phyloP scores from a whole-genome alignment of 2,113 vertebrate genomes.

The Austrofundulus limnaeus region DNA sequence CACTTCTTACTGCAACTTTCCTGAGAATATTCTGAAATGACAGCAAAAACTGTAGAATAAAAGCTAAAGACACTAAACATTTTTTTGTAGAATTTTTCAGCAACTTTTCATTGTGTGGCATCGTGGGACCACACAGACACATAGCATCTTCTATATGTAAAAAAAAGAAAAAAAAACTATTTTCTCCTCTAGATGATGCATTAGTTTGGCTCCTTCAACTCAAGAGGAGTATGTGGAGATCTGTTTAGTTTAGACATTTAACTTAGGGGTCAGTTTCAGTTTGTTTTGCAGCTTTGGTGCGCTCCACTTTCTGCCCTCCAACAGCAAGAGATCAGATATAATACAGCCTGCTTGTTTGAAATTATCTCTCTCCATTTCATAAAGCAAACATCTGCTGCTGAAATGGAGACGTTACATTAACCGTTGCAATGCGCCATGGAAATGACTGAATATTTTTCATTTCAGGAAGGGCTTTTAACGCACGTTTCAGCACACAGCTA shows the following conservation, averaged over 20 bases:
- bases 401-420: constrained; percentile 58
- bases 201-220: constrained; percentile 10
- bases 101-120: background rate
- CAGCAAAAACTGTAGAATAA: background rate
- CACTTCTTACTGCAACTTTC: background rate
- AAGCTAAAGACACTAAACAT: no score
- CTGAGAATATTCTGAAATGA: background rate
- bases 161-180: no score
- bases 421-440: constrained; percentile 48
- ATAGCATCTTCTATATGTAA: background rate
- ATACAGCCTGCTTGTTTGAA: constrained; percentile 38
- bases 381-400: constrained; percentile 56
- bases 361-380: constrained; percentile 57
- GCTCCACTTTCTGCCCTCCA: constrained; percentile 16
- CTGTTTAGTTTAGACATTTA: constrained; percentile 3
- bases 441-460: constrained; percentile 43
- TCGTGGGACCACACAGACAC: background rate
- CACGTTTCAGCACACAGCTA: constrained; percentile 63
- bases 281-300: constrained; percentile 36
- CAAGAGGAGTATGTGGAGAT: background rate
- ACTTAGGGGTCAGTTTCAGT: constrained; percentile 35
- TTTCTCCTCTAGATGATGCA: constrained; percentile 4
- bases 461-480: constrained; percentile 43
- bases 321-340: constrained; percentile 39
- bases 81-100: no score